Evolutionary conservation across 1,140 invertebrate genomes (phyloP), one percentile per base, ranked within the genome.

Genomic region (Lepidurus packardi): DNA sequence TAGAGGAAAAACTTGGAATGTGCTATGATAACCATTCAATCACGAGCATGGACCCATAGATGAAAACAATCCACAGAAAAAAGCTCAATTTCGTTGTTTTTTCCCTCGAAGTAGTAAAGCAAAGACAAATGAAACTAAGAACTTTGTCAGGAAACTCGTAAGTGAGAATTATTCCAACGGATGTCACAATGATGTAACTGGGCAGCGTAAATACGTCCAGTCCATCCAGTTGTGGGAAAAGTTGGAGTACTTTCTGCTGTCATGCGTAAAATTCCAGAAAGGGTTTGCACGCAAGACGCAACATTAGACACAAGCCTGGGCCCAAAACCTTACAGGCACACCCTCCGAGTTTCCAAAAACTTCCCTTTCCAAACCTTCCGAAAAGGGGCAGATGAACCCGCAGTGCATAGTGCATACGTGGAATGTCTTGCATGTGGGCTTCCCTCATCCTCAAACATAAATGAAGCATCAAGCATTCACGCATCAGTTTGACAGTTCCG

Each of bases 231-330:
- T 13, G 53, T 65, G 53, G 53, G 53, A 65, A 21, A 65, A 65
- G n/a, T 65, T 7, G 13, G 53, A 13, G 53, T 65, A 13, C 53
- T 65, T 47, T 65, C 53, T 65, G 53, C 53, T 65, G 53, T 65
- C 53, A 65, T n/a, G 53, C 53, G 53, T 65, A 11, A 21, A 65
- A 65, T 65, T 65, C 53, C 53, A 65, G 53, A 11, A 65, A 16
- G 53, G 53, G 53, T 65, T 65, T 65, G 53, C 53, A 65, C 53
- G 53, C 53, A 65, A 65, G 16, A 65, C 53, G 53, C 53, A 65
- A 65, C 53, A 65, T 65, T 65, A 65, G 16, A 65, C 53, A 65
- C n/a, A 65, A 65, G 16, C 53, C 21, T 65, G 47, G 47, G 6
- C 47, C 53, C 6, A 65, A 65, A 21, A 21, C 21, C 9, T 65